A percentile compares a stretch with the other conserved stretches of the same genome.
Evolutionary conservation across 2,888 invertebrate species (phyloP).

Genomic region (Protodeltote pygarga): DNA sequence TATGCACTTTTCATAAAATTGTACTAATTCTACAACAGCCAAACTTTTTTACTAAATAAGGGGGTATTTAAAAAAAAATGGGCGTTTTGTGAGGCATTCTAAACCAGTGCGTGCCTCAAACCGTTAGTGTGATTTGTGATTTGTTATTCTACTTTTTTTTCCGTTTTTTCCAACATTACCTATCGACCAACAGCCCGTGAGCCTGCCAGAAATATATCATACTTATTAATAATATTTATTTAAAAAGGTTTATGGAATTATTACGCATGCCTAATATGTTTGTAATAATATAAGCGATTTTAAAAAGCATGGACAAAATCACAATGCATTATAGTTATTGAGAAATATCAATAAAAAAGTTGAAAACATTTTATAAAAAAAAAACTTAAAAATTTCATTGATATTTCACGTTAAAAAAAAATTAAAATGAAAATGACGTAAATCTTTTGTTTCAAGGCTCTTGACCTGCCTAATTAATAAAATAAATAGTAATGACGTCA

Average conservation of each 20-base stretch:
- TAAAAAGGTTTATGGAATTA: constrained; percentile 40
- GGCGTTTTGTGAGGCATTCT: constrained; percentile 9
- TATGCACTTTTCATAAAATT: constrained; percentile 34
- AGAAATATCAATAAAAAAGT: constrained; percentile 28
- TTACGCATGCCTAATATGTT: constrained; percentile 63
- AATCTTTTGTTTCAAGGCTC: constrained; percentile 25
- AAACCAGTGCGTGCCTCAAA: constrained; percentile 45
- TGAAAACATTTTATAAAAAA: neutral
- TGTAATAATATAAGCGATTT: constrained; percentile 54
- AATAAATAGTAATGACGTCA: constrained; percentile 14
- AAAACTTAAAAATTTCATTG: constrained; percentile 13
- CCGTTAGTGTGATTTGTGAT: constrained; percentile 45
- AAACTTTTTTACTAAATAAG: constrained; percentile 35
- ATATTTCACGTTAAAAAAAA: constrained; percentile 20
- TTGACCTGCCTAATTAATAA: constrained; percentile 28
- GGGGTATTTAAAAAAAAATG: constrained; percentile 7
- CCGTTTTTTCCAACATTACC: constrained; percentile 62
- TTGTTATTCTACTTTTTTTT: constrained; percentile 39
- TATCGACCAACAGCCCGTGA: constrained; percentile 70
- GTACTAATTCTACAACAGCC: constrained; percentile 43
- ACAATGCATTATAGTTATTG: constrained; percentile 39
- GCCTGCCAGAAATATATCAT: constrained; percentile 65
- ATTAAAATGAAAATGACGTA: constrained; percentile 20
- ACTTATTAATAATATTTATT: constrained; percentile 40
- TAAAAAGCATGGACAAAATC: constrained; percentile 55